Evolutionary conservation across 2,888 invertebrate genomes (phyloP), one percentile per base, ranked within the genome.

Genomic region (Elmis aenea): DNA sequence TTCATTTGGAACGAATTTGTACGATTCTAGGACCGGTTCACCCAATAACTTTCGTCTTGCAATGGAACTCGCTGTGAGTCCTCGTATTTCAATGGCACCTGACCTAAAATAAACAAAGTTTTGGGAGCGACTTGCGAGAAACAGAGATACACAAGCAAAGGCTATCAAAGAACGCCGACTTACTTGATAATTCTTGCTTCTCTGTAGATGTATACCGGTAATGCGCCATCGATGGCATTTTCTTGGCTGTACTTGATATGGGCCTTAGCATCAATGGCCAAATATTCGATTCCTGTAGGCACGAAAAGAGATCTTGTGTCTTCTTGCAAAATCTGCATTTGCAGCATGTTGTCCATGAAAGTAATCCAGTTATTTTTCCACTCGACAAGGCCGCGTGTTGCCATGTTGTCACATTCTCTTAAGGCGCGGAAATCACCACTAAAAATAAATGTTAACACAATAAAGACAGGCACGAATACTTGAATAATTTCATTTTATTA

Each of bases 301-400:
- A 90, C 75, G 56, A 80, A 75, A 1, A 89, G 73, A 2, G 77
- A 75, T 3, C 84, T 70, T 0, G 80, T 78, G 49, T 83, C 79
- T 23, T 76, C 70, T 8, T 79, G 75, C 8, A 88, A 58, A 32
- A 90, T 81, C 52, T 80, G 77, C 49, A 86, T 75, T 66, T 92
- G 92, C n/a, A 93, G 71, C 79, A 92, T 81, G 31, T 85, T 85
- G 65, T 92, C 92, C 73, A 92, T 78, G 66, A 88, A 91, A 1
- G 88, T 76, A 6, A 89, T 81, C 90, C 90, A 93, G 67, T 90
- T 88, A 54, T 81, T 81, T 28, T 76, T 73, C 90, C 90, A 92
- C 31, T 73, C 64, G 3, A 79, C 60, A 12, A 68, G 66, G 1
- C 75, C 77, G 1, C 68, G 66, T 2, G 67, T 70, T 54, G 60